A percentile compares a stretch with the other conserved stretches of the same genome.
Conservation (phyloP, 2,113 vertebrate genomes). For the Mormyrus lacerda region DNA sequence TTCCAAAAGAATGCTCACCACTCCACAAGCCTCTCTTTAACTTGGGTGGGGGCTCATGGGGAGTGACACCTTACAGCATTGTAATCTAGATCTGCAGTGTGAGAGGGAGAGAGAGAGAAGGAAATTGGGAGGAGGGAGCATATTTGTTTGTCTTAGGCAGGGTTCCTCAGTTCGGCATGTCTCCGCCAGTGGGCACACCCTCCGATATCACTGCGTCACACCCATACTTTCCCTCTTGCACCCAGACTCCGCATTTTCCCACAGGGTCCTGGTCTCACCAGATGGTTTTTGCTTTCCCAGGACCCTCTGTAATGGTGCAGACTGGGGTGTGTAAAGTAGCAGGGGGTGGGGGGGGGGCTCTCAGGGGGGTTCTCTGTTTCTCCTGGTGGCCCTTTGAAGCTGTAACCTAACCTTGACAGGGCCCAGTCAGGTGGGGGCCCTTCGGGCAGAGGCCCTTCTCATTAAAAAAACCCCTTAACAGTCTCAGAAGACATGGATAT, state of each 20-base stretch:
- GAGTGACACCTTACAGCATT: constrained; percentile 53
- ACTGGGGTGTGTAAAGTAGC: neutral
- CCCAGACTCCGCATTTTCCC: neutral
- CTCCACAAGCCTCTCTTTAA: constrained; percentile 50
- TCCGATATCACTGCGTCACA: neutral
- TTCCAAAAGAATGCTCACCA: constrained; percentile 60
- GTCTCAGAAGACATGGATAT: constrained; percentile 11
- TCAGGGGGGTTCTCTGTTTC: constrained; percentile 12
- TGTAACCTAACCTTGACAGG: constrained; percentile 10
- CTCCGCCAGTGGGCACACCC: neutral
- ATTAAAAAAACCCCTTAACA: constrained; percentile 9
- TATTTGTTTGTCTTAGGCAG: neutral
- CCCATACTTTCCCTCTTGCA: neutral
- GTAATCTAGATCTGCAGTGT: constrained; percentile 36
- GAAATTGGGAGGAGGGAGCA: neutral
- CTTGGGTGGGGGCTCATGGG: constrained; percentile 28
- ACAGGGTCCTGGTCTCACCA: neutral
- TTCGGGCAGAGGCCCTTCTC: neutral
- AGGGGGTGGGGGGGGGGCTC: neutral
- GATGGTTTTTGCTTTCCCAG: neutral
- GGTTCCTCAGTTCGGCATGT: neutral
- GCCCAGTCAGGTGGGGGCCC: constrained; percentile 2
- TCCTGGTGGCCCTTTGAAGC: constrained; percentile 16
- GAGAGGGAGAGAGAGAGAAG: neutral
- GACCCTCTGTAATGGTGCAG: neutral